Evolutionary conservation across 2,113 vertebrate genomes (phyloP), one percentile per base, ranked within the genome.

Genomic region (Nansenia antarctica): DNA sequence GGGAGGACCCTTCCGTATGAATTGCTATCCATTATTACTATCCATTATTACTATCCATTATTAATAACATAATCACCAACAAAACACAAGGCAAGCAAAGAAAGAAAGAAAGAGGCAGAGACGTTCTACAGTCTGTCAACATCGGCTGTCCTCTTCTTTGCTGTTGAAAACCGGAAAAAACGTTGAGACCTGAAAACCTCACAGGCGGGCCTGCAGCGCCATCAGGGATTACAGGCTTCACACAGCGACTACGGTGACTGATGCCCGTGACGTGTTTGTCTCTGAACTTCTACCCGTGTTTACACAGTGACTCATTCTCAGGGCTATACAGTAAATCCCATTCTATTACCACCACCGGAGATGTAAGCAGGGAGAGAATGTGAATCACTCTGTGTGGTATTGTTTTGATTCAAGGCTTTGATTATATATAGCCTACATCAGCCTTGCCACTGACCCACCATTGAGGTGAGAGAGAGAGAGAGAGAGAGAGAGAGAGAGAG

Each of bases 371-470:
- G n/a, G 26, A 61, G 62, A 20, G 63, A 62, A 62, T 76, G 60
- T 67, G 77, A 76, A 74, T 82, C 14, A 15, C 14, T 68, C 53
- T n/a, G 22, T 65, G 45, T 57, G 57, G 49, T 53, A 55, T 83
- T 74, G 76, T 78, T 78, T 80, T 79, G 74, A 60, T 70, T 78
- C n/a, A 37, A 15, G 37, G 6, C 52, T 76, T 71, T 72, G 59
- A 73, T 53, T 72, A 67, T 57, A 63, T 71, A 69, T 20, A 31
- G 59, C 39, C 29, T n/a, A n/a, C 1, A 7, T 47, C 45, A 20
- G 15, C 14, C 2, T n/a, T 12, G 3, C 45, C 45, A 42, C 37
- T 42, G 37, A 42, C 37, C 37, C n/a, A n/a, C n/a, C n/a, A n/a
- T n/a, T n/a, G n/a, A n/a, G n/a, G n/a, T n/a, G n/a, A n/a, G n/a